Evolutionary conservation across 2,113 vertebrate species (phyloP), one percentile per base, ranked within the genome.

Genomic region (Tetrao urogallus): DNA sequence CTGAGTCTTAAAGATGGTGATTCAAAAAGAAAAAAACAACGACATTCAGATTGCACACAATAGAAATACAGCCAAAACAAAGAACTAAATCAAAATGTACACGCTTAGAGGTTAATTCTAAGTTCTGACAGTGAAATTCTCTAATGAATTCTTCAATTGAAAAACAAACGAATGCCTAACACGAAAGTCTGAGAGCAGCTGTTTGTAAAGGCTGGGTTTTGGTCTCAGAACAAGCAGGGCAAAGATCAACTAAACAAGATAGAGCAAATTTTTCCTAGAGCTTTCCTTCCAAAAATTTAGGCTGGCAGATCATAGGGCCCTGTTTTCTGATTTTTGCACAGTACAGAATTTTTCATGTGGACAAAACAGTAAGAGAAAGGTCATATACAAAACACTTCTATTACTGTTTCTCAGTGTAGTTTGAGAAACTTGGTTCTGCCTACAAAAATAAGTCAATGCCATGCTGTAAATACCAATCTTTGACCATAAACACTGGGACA

Each of bases 401-500:
- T n/a, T n/a, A 11, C 30, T 66, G 30, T 58, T 81, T 67, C 73
- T 90, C 65, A 43, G 13, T 7, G 8, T 50, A 10, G 7, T 60
- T 79, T 42, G 79, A 22, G 43, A 85, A 87, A 34, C 43, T 36
- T 42, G 8, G 3, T 60, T 82, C 28, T 72, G 60, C 34, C 25
- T 76, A 69, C 42, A 89, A 77, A 74, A 77, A 13, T 1, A 60
- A 12, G 14, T 47, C 56, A 7, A 10, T 81, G 71, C 17, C 28
- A 1, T 8, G 13, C 16, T 34, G 25, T 9, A 43, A 76, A 48
- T 14, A 10, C 17, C 1, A 7, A 22, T 58, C 32, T 38, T 17
- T 32, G 10, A 45, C 24, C 7, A 2, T 2, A 8, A 38, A 10
- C 27, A 13, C 5, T 2, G 38, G 48, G 32, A 20, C 16, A 8